Evolutionary conservation across 2,113 vertebrate species (phyloP).

Genomic region (Lycocorax pyrrhopterus): DNA sequence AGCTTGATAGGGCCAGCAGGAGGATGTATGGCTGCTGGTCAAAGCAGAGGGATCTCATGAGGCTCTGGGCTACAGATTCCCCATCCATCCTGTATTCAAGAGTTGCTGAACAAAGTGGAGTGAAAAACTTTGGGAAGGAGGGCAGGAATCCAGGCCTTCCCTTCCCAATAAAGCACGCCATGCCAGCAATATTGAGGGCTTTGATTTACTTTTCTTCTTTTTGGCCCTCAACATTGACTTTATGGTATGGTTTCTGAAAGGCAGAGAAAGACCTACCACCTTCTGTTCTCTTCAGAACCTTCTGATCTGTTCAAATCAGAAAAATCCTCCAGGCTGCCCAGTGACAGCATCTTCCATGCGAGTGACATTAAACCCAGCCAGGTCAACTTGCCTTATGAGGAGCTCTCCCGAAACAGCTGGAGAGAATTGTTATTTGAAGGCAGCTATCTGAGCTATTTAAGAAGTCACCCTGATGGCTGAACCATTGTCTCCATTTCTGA

Average conservation of each 20-base stretch:
- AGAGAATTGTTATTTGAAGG: conserved; percentile 10
- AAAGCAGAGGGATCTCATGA: neutral
- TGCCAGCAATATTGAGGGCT: neutral
- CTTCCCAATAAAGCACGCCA: neutral
- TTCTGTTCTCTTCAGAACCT: conserved; percentile 12
- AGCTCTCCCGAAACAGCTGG: conserved; percentile 14
- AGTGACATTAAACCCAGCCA: conserved; percentile 5
- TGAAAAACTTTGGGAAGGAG: neutral
- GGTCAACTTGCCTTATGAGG: neutral
- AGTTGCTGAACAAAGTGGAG: neutral
- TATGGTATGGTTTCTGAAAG: conserved; percentile 24
- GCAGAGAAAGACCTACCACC: neutral
- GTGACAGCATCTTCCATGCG: neutral
- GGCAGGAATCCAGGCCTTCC: neutral
- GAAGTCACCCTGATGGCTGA: neutral
- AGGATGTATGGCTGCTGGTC: accelerated
- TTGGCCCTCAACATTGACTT: neutral
- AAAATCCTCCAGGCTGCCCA: neutral
- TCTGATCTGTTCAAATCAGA: conserved; percentile 40
- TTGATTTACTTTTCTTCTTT: conserved; percentile 21
- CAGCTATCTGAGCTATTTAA: neutral
- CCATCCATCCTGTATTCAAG: neutral
- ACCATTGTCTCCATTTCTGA: neutral
- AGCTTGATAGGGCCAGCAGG: neutral
- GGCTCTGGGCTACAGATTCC: neutral